Percentiles rank a stretch among this genome's conserved stretches.
These are phyloP conservation scores for Hetaerina titia DNA, from an alignment of 2,888 invertebrate genomes.

Conservation along the genomic window DNA sequence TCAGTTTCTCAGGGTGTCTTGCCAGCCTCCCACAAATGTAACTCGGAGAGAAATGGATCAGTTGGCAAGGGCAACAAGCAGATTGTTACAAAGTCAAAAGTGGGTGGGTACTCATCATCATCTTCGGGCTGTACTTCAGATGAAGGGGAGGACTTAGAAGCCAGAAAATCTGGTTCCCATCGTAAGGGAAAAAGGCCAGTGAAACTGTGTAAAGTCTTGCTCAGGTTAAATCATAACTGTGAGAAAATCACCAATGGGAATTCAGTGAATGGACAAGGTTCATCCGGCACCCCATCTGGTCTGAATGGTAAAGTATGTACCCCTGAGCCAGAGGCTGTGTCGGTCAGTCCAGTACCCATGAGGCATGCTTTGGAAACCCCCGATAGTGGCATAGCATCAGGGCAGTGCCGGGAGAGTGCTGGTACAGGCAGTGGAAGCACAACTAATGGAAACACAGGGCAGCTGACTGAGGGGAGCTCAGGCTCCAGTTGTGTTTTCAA, in stretches of 20 bases:
- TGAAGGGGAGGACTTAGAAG: constrained; percentile 38
- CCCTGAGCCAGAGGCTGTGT: constrained; percentile 27
- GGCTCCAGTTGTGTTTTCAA: constrained; percentile 48
- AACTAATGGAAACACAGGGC: constrained; percentile 39
- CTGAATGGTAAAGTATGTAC: constrained; percentile 40
- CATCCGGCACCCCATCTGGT: background rate
- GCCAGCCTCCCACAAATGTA: background rate
- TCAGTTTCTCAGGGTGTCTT: background rate
- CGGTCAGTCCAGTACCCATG: constrained; percentile 32
- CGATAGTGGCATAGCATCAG: constrained; percentile 76
- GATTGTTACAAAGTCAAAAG: constrained; percentile 36
- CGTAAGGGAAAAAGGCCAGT: constrained; percentile 69
- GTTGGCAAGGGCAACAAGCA: background rate
- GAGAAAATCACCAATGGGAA: constrained; percentile 47
- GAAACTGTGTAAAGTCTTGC: constrained; percentile 60
- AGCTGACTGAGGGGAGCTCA: constrained; percentile 29
- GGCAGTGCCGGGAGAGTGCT: constrained; percentile 71
- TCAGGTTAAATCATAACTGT: constrained; percentile 61
- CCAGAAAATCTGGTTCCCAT: constrained; percentile 15
- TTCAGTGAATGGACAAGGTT: constrained; percentile 41
- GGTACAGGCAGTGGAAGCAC: constrained; percentile 32
- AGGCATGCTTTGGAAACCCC: constrained; percentile 72
- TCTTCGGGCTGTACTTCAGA: background rate
- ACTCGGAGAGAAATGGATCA: constrained; percentile 19
- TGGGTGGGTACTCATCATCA: constrained; percentile 37